Conservation (phyloP, 35 echinoderm and acorn worm species). For the Lytechinus variegatus region DNA sequence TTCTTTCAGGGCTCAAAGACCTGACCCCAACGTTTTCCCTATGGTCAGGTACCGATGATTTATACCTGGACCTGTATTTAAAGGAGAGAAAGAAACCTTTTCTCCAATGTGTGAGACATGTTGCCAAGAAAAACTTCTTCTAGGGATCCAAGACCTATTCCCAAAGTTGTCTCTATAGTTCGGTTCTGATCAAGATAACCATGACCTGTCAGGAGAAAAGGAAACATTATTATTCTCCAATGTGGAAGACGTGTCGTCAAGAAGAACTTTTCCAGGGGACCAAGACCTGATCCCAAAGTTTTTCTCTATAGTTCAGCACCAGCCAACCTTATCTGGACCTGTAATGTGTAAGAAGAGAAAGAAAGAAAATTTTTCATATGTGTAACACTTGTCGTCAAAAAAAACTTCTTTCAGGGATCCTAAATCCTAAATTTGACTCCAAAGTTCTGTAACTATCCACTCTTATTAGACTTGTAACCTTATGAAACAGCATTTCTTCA, state of each 20-base stretch:
- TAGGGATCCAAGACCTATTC: not conserved
- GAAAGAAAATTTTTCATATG: slow-evolving; percentile 82
- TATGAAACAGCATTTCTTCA: no score
- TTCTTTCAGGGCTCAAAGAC: slow-evolving; percentile 55
- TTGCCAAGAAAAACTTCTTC: slow-evolving; percentile 75
- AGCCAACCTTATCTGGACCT: no score
- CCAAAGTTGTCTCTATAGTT: not conserved
- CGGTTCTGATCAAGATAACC: not conserved
- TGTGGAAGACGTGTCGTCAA: no score
- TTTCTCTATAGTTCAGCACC: no score
- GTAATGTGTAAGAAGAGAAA: slow-evolving; percentile 48
- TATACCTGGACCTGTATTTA: no score
- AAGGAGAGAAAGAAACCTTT: slow-evolving; percentile 77
- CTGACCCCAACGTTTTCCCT: not conserved
- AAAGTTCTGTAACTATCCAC: not conserved
- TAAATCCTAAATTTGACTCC: not conserved
- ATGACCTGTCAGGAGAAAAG: not conserved
- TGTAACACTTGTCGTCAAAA: slow-evolving; percentile 70
- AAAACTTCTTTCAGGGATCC: slow-evolving; percentile 62
- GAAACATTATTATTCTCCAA: no score
- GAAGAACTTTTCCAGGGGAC: no score
- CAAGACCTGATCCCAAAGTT: no score
- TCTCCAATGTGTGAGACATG: slow-evolving; percentile 81
- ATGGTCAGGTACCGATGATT: not conserved
- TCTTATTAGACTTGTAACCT: no score